A percentile compares a stretch with the other conserved stretches of the same genome.
phyloP scores from a whole-genome alignment of 2,113 vertebrate genomes.

The Neotoma lepida region DNA sequence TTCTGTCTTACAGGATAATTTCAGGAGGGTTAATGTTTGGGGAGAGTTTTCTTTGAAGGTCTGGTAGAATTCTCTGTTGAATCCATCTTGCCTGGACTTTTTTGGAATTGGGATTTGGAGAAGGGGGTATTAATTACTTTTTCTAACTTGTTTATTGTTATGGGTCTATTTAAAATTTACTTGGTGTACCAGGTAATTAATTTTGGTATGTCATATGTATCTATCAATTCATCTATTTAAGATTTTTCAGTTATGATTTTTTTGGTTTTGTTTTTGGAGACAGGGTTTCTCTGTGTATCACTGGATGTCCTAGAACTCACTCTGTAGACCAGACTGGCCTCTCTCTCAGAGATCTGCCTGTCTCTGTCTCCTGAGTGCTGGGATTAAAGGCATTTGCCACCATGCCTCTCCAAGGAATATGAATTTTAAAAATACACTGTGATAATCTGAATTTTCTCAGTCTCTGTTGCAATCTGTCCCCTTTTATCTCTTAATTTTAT shows the following conservation, averaged over 20 bases:
- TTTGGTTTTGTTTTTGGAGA: not conserved
- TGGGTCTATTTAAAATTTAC: not conserved
- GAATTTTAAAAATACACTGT: not conserved
- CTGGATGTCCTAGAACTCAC: not conserved
- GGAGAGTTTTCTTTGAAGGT: not conserved
- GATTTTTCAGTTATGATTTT: not conserved
- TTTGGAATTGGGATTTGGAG: not conserved
- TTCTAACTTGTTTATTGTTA: not conserved
- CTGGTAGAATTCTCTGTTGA: not conserved
- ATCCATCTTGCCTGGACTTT: not conserved
- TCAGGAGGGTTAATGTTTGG: not conserved
- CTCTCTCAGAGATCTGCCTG: not conserved
- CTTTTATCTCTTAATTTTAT: not conserved
- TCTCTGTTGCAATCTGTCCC: not conserved
- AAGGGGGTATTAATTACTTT: no score
- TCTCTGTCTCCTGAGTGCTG: not conserved
- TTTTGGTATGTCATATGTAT: not conserved
- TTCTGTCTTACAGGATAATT: not conserved
- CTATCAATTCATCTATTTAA: not conserved
- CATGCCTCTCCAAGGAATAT: not conserved
- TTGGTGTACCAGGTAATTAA: not conserved
- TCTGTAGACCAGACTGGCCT: not conserved
- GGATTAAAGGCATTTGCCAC: not conserved
- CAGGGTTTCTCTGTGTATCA: not conserved
- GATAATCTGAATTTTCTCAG: not conserved